Base-by-base conservation (phyloP, 2,888 invertebrate species). In the Scelioninae gen. 2 region DNA sequence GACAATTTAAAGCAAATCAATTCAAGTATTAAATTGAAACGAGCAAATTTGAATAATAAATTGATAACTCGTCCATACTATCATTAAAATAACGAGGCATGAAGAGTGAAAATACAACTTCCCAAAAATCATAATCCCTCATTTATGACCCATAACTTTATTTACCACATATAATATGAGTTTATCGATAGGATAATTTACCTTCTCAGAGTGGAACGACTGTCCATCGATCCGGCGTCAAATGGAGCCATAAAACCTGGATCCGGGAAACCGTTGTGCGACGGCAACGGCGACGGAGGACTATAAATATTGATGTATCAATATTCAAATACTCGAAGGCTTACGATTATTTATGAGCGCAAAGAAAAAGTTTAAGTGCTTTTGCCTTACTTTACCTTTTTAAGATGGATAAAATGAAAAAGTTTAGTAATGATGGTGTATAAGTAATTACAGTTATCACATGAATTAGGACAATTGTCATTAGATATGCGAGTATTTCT, bases 251-350 rank as follows among this genome's bases (percentile, higher is more conserved):
- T 86, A 25, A 90, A 89, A 31, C 88, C 89, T 76, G 88, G 81
- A 86, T 95, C 94, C 13, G 94, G 93, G 87, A 96, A 96, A 31
- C 96, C 96, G 87, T 97, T 96, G 87, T 96, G 96, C 13, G 94
- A 93, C 73, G 96, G 96, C 83, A 96, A 91, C 37, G 97, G 96
- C 22, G 96, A 96, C 25, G 96, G 96, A 65, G 97, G 96, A 80
- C 94, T 94, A 86, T 19, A 84, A 81, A 70, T 35, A 67, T 60
- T 39, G 25, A 61, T 33, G 35, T 61, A 57, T 63, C 33, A 73
- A 63, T 67, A 73, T 63, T 55, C 57, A 67, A 63, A 57, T 46
- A 25, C 31, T 28, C 15, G 37, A 35, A 43, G 13, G 11, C 6
- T 46, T 39, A 53, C 43, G 39, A 71, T 64, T 57, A 57, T 57